A percentile compares a stretch with the other conserved stretches of the same genome.
phyloP scores from a whole-genome alignment of 2,113 vertebrate species.

The Daboia siamensis region DNA sequence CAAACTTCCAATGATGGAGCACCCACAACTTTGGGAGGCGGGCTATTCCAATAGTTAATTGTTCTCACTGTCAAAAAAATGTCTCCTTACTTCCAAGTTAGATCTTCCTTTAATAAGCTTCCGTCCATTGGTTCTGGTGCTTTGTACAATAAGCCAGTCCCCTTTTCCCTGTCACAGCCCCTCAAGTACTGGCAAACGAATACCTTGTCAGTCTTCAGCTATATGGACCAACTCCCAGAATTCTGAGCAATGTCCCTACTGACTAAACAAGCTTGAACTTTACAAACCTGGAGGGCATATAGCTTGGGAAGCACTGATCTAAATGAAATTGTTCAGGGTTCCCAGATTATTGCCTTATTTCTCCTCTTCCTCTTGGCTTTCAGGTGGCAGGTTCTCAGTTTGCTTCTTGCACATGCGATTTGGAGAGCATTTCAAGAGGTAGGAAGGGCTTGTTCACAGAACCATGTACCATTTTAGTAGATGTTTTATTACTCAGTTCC shows the following conservation, averaged over 20 bases:
- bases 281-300: background rate
- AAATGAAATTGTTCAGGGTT: background rate
- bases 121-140: background rate
- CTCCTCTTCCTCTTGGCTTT: background rate
- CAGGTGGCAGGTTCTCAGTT: background rate
- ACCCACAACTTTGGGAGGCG: background rate
- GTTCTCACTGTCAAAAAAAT: background rate
- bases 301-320: background rate
- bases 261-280: background rate
- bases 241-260: background rate
- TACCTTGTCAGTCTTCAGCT: background rate
- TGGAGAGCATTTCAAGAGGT: background rate
- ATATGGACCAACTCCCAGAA: background rate
- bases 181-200: background rate
- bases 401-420: background rate
- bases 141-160: background rate
- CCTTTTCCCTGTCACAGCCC: background rate
- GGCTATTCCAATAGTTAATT: too few species aligned
- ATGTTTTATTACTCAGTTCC: background rate
- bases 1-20: background rate
- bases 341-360: background rate
- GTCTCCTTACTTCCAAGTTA: background rate
- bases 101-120: background rate
- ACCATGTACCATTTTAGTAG: background rate
- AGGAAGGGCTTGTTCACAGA: background rate